These are phyloP conservation scores for Caenorhabditis wallacei DNA, from an alignment of 2,888 invertebrate genomes.

Conservation along the genomic window DNA sequence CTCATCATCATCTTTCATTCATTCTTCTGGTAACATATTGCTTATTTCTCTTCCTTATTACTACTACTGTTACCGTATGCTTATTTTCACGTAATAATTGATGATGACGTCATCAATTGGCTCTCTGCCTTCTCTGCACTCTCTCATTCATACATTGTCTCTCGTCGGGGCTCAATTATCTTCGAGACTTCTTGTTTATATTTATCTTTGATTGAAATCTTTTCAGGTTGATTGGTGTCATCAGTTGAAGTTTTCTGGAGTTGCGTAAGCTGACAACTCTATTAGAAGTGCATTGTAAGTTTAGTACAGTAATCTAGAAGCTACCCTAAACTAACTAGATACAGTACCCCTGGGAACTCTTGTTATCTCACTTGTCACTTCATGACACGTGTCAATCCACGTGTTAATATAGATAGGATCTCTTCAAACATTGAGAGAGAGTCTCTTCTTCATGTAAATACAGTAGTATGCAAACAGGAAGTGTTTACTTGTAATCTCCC, in stretches of 20 bases:
- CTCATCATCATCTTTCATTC: too few species aligned
- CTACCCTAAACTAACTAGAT: too few species aligned
- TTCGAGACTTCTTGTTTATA: conserved; percentile 6
- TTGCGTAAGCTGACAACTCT: neutral
- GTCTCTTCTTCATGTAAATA: conserved; percentile 7
- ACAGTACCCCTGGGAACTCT: neutral
- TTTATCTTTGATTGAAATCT: conserved; percentile 14
- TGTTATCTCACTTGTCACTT: neutral
- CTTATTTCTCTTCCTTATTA: neutral
- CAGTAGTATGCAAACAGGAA: conserved; percentile 44
- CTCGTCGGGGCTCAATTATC: neutral
- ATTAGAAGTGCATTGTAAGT: too few species aligned
- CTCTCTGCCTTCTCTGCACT: neutral
- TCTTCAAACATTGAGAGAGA: conserved; percentile 24
- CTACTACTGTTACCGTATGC: conserved; percentile 30
- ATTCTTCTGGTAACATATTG: conserved; percentile 31
- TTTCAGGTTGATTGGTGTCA: conserved; percentile 15
- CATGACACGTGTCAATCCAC: conserved; percentile 15
- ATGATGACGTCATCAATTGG: conserved; percentile 33
- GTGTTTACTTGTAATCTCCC: conserved; percentile 40
- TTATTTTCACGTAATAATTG: conserved; percentile 29
- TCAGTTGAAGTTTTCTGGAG: neutral
- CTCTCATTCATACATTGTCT: neutral
- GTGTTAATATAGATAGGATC: conserved; percentile 17
- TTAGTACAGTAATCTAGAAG: too few species aligned